Conservation (phyloP, 2,797 vertebrate species). For the Synanceia verrucosa region DNA sequence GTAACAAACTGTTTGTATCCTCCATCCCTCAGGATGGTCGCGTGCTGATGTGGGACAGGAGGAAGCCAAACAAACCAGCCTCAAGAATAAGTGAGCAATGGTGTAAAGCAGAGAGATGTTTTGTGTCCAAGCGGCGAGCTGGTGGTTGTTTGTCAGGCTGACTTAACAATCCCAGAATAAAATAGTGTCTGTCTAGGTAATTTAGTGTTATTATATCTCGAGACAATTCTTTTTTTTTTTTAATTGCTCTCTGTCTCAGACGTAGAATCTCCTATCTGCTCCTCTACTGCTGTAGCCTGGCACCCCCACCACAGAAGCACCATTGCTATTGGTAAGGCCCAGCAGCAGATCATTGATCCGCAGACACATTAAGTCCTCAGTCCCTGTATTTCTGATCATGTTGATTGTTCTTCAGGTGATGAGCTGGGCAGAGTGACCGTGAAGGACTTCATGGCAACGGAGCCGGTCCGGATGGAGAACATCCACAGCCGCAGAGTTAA, state of each 20-base stretch:
- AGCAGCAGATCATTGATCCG: not conserved
- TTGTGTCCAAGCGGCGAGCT: not conserved
- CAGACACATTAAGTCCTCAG: too few relatives aligned
- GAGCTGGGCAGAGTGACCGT: conserved; percentile 89
- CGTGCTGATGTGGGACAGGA: conserved; percentile 93
- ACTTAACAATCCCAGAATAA: too few relatives aligned
- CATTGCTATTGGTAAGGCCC: conserved; percentile 89
- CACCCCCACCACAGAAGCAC: conserved; percentile 89
- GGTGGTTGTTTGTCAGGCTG: not conserved
- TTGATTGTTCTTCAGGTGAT: conserved; percentile 82
- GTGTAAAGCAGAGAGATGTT: too few relatives aligned
- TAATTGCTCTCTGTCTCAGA: conserved; percentile 66
- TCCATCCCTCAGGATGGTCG: conserved; percentile 85
- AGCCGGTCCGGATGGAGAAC: conserved; percentile 68
- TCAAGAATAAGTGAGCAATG: conserved; percentile 87
- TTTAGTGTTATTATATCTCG: not conserved
- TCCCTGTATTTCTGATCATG: not conserved
- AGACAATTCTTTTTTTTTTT: not conserved
- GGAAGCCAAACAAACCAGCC: conserved; percentile 92
- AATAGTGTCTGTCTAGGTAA: not conserved
- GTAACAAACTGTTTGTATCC: not conserved
- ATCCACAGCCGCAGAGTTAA: conserved; percentile 87
- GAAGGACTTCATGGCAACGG: conserved; percentile 85
- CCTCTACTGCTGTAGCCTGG: conserved; percentile 89
- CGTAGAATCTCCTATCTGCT: conserved; percentile 78